Percentiles rank a stretch among this genome's conserved stretches.
phyloP scores from a whole-genome alignment of 2,888 invertebrate genomes.

The Parnassius glacialis region DNA sequence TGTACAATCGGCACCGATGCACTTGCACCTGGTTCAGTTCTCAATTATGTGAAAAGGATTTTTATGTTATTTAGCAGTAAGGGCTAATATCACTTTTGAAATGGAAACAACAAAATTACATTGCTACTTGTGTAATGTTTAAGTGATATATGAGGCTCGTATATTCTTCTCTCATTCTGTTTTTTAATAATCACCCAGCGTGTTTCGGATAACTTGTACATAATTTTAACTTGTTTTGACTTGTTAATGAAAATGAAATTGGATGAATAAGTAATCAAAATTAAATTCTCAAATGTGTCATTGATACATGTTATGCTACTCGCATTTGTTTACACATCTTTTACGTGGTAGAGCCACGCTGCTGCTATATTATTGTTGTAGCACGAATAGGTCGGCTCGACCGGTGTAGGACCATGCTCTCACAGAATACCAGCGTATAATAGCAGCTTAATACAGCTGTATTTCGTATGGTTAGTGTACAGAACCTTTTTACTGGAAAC shows the following conservation, averaged over 20 bases:
- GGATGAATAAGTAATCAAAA: neutral
- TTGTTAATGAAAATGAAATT: constrained; percentile 1
- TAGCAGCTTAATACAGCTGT: too few relatives aligned
- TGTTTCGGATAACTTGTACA: constrained; percentile 1
- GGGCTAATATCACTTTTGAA: neutral
- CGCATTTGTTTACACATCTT: too few relatives aligned
- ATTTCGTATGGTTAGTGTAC: too few relatives aligned
- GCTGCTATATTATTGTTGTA: too few relatives aligned
- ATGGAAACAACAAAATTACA: neutral
- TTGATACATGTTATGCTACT: too few relatives aligned
- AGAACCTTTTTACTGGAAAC: too few relatives aligned
- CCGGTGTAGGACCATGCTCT: too few relatives aligned
- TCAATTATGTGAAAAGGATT: constrained; percentile 1
- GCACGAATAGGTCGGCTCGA: too few relatives aligned
- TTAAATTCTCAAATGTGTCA: too few relatives aligned
- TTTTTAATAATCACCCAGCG: constrained; percentile 15
- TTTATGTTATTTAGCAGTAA: constrained; percentile 4
- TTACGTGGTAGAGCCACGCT: too few relatives aligned
- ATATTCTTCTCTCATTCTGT: constrained; percentile 2
- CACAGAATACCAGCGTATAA: too few relatives aligned
- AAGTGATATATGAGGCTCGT: constrained; percentile 3
- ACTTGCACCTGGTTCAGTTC: neutral
- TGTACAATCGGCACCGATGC: constrained; percentile 9
- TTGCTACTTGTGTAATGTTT: constrained; percentile 1
- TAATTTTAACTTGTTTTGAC: constrained; percentile 11